Conservation (phyloP, 2,797 vertebrate species). For the Tarsius wallacei region DNA sequence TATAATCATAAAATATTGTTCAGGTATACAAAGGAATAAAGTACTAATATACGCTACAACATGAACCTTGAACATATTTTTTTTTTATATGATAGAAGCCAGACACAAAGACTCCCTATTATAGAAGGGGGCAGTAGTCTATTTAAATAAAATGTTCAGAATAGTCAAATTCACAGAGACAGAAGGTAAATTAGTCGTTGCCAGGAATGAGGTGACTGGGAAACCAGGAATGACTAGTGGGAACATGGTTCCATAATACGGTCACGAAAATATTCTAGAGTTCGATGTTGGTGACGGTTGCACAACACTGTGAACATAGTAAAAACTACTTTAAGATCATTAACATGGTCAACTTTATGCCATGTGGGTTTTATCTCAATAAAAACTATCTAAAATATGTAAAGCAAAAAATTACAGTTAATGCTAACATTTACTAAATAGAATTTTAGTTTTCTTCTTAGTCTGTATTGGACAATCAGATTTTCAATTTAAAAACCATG, state of each 20-base stretch:
- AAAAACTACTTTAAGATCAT: not conserved
- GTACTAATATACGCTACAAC: not conserved
- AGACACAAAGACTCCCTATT: not conserved
- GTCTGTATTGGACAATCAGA: not conserved
- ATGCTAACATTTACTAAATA: not conserved
- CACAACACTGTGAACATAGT: not conserved
- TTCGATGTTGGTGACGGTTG: not conserved
- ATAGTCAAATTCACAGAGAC: not conserved
- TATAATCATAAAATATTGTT: not conserved
- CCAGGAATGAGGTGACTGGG: not conserved
- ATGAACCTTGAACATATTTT: not conserved
- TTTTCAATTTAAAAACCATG: not conserved
- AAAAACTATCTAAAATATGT: conserved; percentile 4
- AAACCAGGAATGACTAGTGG: not conserved
- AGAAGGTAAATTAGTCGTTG: not conserved
- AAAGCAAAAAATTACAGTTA: not conserved
- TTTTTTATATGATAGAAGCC: not conserved
- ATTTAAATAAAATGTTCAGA: not conserved
- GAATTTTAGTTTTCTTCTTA: not conserved
- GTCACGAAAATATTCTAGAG: not conserved
- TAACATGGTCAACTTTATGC: not conserved
- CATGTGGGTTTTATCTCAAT: not conserved
- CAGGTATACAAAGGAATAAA: not conserved
- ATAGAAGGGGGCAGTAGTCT: not conserved
- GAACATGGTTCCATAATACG: not conserved